Evolutionary conservation across 2,797 vertebrate species (phyloP).

Genomic region (Coregonus suidteri): DNA sequence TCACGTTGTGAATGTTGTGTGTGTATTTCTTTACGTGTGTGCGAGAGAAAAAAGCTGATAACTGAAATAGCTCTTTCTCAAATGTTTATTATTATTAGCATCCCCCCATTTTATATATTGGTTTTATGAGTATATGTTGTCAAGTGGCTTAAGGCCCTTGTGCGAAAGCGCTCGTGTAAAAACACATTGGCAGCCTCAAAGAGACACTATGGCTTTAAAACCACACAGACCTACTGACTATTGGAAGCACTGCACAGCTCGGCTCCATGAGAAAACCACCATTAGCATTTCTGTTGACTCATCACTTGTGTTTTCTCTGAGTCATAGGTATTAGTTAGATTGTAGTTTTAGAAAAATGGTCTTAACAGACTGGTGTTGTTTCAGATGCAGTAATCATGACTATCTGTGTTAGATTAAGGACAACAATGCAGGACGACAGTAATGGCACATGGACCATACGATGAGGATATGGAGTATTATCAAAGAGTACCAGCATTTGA

Average conservation of each 20-base stretch:
- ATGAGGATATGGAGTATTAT: conserved; percentile 56
- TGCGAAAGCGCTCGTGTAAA: conserved; percentile 63
- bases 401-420: conserved; percentile 41
- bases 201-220: conserved; percentile 91
- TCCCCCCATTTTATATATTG: conserved; percentile 24
- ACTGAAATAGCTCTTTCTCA: conserved; percentile 72
- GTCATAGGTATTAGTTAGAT: conserved; percentile 59
- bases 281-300: conserved; percentile 61
- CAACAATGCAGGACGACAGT: conserved; percentile 35
- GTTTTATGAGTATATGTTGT: conserved; percentile 93
- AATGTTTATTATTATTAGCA: conserved; percentile 11
- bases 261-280: conserved; percentile 70
- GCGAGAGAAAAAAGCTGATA: conserved; percentile 75
- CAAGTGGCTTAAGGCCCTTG: conserved; percentile 83
- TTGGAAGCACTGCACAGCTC: conserved; percentile 71
- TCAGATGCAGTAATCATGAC: conserved; percentile 23
- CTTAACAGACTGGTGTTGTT: conserved; percentile 52
- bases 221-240: conserved; percentile 91
- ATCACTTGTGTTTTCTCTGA: conserved; percentile 70
- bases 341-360: conserved; percentile 52
- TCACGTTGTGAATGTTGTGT: conserved; percentile 95
- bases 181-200: conserved; percentile 83
- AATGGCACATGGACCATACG: conserved; percentile 39
- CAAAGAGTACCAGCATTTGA: conserved; percentile 26
- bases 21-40: conserved; percentile 81